phyloP scores from a whole-genome alignment of 2,113 vertebrate genomes.

The Calonectris borealis region DNA sequence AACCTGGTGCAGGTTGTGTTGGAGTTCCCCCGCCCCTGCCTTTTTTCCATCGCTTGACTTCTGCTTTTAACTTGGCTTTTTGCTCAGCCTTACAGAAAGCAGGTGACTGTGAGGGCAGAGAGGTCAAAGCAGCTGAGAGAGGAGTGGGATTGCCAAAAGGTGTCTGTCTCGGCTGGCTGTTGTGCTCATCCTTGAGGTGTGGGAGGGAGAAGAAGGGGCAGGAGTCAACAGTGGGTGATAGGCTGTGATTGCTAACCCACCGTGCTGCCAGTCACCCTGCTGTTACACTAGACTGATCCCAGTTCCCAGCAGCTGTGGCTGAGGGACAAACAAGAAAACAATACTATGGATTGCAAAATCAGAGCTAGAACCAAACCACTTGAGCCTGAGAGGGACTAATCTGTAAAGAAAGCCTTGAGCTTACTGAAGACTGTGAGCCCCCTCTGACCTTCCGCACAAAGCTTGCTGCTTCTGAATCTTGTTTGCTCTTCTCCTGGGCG shows the following conservation, averaged over 20 bases:
- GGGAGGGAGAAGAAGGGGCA: not conserved
- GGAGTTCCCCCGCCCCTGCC: not conserved
- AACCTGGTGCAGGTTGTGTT: not conserved
- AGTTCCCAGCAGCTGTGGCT: not conserved
- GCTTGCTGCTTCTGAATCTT: not conserved
- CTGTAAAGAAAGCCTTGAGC: conserved; percentile 26
- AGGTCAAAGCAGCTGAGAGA: not conserved
- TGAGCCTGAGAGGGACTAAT: not conserved
- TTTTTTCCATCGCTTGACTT: not conserved
- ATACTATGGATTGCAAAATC: not conserved
- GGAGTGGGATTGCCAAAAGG: not conserved
- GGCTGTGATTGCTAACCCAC: not conserved
- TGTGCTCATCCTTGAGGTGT: not conserved
- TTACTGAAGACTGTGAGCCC: not conserved
- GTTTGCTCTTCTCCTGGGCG: not conserved
- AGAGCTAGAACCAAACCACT: conserved; percentile 24
- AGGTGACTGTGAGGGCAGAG: not conserved
- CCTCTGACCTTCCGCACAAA: not conserved
- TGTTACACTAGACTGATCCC: not conserved
- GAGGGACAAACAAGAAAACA: conserved; percentile 4
- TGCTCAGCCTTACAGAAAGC: not conserved
- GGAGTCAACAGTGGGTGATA: not conserved
- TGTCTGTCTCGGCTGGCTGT: not conserved
- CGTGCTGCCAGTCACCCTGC: not conserved
- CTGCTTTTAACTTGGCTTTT: conserved; percentile 5